A percentile compares a stretch with the other conserved stretches of the same genome.
Conservation (phyloP, 92 coral and sea anemone species). For the Epizoanthus scotinus region DNA sequence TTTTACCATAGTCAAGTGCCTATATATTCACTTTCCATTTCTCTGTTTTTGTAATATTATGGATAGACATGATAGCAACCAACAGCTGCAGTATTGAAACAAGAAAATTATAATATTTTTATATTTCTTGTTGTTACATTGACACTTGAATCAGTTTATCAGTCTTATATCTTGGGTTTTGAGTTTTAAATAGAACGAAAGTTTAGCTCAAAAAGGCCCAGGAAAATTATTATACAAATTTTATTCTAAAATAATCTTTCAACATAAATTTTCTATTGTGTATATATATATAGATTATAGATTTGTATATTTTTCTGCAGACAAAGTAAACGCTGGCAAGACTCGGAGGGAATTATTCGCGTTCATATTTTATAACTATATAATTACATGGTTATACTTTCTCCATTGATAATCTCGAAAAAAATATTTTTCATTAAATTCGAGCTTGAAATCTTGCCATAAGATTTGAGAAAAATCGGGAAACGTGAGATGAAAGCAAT, state of each 20-base stretch:
- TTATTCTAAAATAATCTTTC: not conserved
- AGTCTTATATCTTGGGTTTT: not conserved
- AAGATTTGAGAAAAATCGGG: slow-evolving; percentile 3
- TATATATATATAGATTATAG: slow-evolving; percentile 37
- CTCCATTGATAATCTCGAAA: not conserved
- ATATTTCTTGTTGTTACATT: not conserved
- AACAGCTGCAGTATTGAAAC: not conserved
- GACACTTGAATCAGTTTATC: not conserved
- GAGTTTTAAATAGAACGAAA: not conserved
- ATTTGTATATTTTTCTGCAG: slow-evolving; percentile 31
- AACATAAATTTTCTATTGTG: slow-evolving; percentile 17
- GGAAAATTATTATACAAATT: not conserved
- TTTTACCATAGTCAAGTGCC: not conserved
- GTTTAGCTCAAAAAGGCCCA: not conserved
- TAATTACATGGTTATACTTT: not conserved
- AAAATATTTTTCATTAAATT: not conserved
- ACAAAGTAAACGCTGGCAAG: slow-evolving; percentile 35
- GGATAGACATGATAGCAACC: not conserved
- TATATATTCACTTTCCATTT: not conserved
- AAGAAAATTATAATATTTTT: not conserved
- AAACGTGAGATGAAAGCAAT: slow-evolving; percentile 20
- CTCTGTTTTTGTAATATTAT: slow-evolving; percentile 2
- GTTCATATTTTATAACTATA: not conserved
- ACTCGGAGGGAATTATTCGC: not conserved
- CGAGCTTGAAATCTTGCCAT: not conserved